Evolutionary conservation across 2,113 vertebrate genomes (phyloP), one percentile per base, ranked within the genome.

Genomic region (Stigmatopora nigra): DNA sequence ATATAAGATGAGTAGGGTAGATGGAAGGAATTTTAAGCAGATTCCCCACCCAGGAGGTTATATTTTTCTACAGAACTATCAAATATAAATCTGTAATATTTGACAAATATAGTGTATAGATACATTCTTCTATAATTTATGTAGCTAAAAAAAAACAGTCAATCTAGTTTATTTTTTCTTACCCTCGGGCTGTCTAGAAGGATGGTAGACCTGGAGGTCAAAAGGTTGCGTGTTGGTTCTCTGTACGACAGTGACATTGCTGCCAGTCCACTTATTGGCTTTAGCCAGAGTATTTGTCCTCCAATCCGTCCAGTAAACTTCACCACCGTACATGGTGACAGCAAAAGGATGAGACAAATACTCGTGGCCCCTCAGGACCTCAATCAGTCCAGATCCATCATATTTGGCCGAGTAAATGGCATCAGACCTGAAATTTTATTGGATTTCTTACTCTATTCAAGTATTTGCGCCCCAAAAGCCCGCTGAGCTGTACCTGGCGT

Each of bases 271-370:
- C 80, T 98, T 98, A 91, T 98, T 98, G 74, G 96, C 95, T 82
- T 97, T 98, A 78, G 95, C 95, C 85, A 98, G 82, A 0, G 96
- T 98, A 89, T 98, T 98, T 64, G 96, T 98, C 59, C 95, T 88
- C 96, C 96, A 98, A 87, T 98, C 96, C 0, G 96, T 98, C 96
- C 96, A 98, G 87, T 98, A 98, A 5, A 98, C 96, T 84, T 98
- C 96, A 0, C 96, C 96, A 0, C 96, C 96, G 0, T 95, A 98
- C 35, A 98, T 91, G 0, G 95, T 97, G 86, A 98, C 95, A 0
- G 96, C 95, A 0, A 97, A 97, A 1, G 95, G 96, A 72, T 98
- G 96, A 0, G 96, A 98, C 78, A 98, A 90, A 85, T 95, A 96
- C 82, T 98, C 95, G 0, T 98, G 95, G 9, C 95, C 96, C 77